Percentiles rank a stretch among this genome's conserved stretches.
Evolutionary conservation across 1,140 invertebrate species (phyloP).

Genomic region (Piezodorus guildinii): DNA sequence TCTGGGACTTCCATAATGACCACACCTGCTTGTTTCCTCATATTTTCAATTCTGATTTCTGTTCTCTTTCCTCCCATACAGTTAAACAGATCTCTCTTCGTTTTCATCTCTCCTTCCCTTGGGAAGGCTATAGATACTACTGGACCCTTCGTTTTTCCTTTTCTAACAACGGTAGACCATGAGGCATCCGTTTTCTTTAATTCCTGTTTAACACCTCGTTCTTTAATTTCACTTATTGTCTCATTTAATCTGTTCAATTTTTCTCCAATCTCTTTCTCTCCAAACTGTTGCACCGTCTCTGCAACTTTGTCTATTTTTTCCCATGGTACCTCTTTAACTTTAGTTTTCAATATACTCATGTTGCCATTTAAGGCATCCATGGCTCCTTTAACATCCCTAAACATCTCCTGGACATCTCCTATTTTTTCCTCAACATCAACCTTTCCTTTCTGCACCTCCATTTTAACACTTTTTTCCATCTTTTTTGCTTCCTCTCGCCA

Average conservation of each 20-base stretch:
- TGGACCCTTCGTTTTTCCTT: neutral
- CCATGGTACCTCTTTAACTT: neutral
- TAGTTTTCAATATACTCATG: neutral
- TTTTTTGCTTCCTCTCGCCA: neutral
- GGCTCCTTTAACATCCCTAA: neutral
- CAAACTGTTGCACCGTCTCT: neutral
- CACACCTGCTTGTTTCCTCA: neutral
- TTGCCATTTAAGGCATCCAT: neutral
- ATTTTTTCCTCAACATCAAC: neutral
- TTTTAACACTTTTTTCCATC: neutral
- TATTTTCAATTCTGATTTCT: neutral
- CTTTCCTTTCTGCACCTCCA: neutral
- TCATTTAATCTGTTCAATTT: neutral
- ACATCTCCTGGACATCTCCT: neutral
- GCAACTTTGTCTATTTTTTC: neutral
- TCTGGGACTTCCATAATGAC: neutral
- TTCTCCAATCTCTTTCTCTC: neutral
- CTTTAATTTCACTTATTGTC: neutral
- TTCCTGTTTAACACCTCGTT: neutral
- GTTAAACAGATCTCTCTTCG: neutral
- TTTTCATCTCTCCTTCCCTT: neutral
- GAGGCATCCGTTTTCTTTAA: too few relatives aligned
- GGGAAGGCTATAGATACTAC: neutral
- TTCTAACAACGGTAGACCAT: neutral
- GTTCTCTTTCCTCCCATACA: neutral